Percentiles rank a stretch among this genome's conserved stretches.
Conservation (phyloP, 2,797 vertebrate species). For the Danio albolineatus region DNA sequence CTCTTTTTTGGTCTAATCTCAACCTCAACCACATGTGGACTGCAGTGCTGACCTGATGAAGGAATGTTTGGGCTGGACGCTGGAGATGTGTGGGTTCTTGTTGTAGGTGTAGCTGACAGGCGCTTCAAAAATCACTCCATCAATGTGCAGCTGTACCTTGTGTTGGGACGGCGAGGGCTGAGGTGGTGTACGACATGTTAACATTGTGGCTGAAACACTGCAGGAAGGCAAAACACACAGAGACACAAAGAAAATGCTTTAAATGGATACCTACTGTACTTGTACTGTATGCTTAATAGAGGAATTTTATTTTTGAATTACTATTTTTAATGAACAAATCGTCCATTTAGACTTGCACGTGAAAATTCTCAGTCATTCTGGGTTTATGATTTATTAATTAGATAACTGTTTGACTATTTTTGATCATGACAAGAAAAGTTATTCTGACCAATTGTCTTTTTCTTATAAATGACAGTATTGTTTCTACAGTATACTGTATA, state of each 20-base stretch:
- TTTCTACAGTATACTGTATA: too few relatives aligned
- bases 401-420: too few relatives aligned
- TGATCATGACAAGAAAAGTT: too few relatives aligned
- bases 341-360: too few relatives aligned
- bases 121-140: slow-evolving; percentile 79
- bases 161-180: slow-evolving; percentile 77
- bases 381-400: too few relatives aligned
- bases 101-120: slow-evolving; percentile 85
- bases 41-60: slow-evolving; percentile 87
- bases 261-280: background rate
- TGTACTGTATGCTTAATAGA: too few relatives aligned
- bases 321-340: too few relatives aligned
- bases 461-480: too few relatives aligned
- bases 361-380: too few relatives aligned
- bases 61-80: slow-evolving; percentile 91
- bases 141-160: slow-evolving; percentile 85
- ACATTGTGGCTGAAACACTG: slow-evolving; percentile 77
- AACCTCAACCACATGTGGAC: background rate
- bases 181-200: slow-evolving; percentile 89
- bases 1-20: slow-evolving; percentile 2
- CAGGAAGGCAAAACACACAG: slow-evolving; percentile 37
- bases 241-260: slow-evolving; percentile 25
- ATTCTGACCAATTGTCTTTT: too few relatives aligned
- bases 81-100: slow-evolving; percentile 88
- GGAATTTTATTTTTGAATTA: too few relatives aligned